Base-by-base conservation (phyloP, 1,140 invertebrate genomes). In the Hylaeus anthracinus region DNA sequence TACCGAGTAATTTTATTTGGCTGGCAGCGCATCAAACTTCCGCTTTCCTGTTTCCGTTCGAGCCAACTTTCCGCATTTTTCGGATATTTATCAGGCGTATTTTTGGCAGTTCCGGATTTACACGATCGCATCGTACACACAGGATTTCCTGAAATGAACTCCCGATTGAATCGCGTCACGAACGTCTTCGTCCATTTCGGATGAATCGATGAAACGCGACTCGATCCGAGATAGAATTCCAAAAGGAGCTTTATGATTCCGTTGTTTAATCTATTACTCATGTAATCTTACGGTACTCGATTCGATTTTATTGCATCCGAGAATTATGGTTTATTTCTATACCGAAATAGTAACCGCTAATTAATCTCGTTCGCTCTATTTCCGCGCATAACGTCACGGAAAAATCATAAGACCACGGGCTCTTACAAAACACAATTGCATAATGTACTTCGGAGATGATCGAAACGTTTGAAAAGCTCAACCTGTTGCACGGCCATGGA, bases 21-120 rank as follows among this genome's bases (percentile, higher is more conserved):
- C 26, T 78, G 75, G 75, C 67, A 78, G 15, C 37, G 56, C 39
- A 2, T 78, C 66, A 71, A 26, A 78, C 5, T 77, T 77, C 75
- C 75, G 65, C 66, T 77, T 51, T 77, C 75, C 66, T 55, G 74
- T 26, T 56, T 70, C 58, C 41, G 65, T 55, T 48, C 64, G 37
- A 60, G 67, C 9, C 51, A 39, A 63, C 43, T 43, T 61, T 77
- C 5, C 37, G 14, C 41, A 70, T 77, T 77, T 77, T 51, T 51
- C 56, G 37, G 5, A 61, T 41, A 51, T 77, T 51, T 15, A 77
- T 51, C 56, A 26, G 26, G 37, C 37, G 37, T 70, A 77, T 77
- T 77, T 77, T 48, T 60, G 45, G 75, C 45, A 9, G 1, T 4
- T 0, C 45, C 37, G 5, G 10, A 55, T 64, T 55, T 64, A 61